Percentiles rank a stretch among this genome's conserved stretches.
These are phyloP conservation scores for Acrossocheilus fasciatus DNA, from an alignment of 2,797 vertebrate species.

Conservation along the genomic window DNA sequence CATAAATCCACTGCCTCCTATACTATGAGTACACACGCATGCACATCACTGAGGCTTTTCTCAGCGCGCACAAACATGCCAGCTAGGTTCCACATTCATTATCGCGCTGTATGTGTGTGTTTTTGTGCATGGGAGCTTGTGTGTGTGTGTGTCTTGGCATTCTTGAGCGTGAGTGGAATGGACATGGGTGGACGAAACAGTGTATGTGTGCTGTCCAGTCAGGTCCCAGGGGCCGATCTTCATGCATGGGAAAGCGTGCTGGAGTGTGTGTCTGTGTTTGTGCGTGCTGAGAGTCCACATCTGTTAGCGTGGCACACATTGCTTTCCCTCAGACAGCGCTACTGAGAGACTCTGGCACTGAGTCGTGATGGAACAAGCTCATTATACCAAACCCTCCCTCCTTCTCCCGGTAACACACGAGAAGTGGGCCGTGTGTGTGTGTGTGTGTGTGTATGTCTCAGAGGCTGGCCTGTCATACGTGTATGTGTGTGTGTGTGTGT, in stretches of 20 bases:
- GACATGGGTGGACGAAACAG: constrained; percentile 39
- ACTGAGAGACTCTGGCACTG: constrained; percentile 50
- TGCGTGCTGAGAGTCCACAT: constrained; percentile 44
- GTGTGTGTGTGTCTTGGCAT: neutral
- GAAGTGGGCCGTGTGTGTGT: constrained; percentile 16
- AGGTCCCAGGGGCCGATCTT: constrained; percentile 53
- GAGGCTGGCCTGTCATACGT: constrained; percentile 20
- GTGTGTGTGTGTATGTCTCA: constrained; percentile 14
- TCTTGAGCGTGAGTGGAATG: constrained; percentile 47
- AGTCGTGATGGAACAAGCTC: constrained; percentile 70
- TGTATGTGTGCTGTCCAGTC: constrained; percentile 55
- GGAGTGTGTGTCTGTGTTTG: constrained; percentile 25
- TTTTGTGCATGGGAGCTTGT: neutral
- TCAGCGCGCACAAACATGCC: neutral
- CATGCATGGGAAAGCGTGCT: constrained; percentile 45
- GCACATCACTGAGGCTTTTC: constrained; percentile 1
- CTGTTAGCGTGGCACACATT: constrained; percentile 54
- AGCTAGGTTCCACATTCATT: constrained; percentile 40
- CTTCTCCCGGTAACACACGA: constrained; percentile 44
- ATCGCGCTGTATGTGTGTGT: constrained; percentile 43
- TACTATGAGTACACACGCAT: constrained; percentile 12
- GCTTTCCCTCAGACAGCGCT: constrained; percentile 59
- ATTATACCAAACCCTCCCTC: constrained; percentile 69
- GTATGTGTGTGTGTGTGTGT: neutral
- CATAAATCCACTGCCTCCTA: constrained; percentile 32